Evolutionary conservation across 30 jellyfish, hydroid and myxozoan species (phyloP).

Genomic region (Chrysaora quinquecirrha): DNA sequence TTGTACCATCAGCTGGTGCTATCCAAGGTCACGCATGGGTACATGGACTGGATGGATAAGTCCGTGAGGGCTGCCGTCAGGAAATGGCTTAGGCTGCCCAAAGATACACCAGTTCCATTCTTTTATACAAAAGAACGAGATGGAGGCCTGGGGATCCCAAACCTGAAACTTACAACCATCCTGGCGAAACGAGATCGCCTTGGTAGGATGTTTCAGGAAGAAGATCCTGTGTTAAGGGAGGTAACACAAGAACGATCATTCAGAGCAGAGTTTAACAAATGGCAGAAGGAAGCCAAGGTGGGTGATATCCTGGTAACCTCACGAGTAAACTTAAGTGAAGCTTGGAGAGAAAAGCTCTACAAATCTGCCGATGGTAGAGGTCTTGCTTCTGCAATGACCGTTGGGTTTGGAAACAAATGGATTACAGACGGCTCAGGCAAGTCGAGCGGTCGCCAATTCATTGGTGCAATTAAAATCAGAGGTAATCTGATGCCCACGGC

Average conservation of each 20-base stretch:
- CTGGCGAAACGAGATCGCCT: background rate
- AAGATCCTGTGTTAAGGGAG: background rate
- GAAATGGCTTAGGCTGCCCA: no score
- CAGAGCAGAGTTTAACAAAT: background rate
- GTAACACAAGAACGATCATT: background rate
- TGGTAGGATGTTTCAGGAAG: background rate
- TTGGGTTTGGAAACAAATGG: background rate
- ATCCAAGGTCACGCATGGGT: no score
- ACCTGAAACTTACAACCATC: background rate
- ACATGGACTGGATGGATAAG: no score
- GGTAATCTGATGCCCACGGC: slow-evolving; percentile 1
- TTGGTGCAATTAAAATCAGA: background rate
- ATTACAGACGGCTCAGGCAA: background rate
- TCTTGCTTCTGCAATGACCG: background rate
- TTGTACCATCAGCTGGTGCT: background rate
- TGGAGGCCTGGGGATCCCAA: slow-evolving; percentile 12
- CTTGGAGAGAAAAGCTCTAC: background rate
- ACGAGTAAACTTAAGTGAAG: background rate
- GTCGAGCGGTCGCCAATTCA: background rate
- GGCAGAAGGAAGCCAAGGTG: background rate
- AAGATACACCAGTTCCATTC: background rate
- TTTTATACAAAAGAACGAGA: background rate
- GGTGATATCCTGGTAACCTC: background rate
- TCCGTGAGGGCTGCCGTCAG: no score
- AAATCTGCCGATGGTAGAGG: no score